Conservation (phyloP, 2,113 vertebrate genomes). For the Platichthys flesus region DNA sequence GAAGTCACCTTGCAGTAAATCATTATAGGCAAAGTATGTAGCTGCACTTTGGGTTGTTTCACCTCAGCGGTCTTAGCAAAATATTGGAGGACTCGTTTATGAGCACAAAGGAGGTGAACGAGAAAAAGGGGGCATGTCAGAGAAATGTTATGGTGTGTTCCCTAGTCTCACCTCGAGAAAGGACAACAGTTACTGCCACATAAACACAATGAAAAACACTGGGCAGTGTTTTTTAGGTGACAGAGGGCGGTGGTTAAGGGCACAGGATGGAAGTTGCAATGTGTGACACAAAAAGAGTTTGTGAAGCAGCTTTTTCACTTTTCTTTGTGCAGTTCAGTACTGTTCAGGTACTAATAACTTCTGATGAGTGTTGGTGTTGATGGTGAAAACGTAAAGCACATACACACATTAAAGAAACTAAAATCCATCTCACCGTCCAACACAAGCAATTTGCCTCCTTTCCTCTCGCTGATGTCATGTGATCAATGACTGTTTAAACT, state of each 20-base stretch:
- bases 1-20: constrained; percentile 57
- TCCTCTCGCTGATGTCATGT: background rate
- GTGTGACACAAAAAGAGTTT: background rate
- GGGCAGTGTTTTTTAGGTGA: background rate
- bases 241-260: background rate
- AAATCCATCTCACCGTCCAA: background rate
- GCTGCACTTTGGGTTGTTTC: constrained; percentile 34
- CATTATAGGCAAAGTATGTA: constrained; percentile 19
- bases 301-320: background rate
- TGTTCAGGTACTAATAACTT: too few species aligned
- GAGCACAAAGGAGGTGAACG: background rate
- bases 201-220: background rate
- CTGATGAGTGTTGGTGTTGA: too few species aligned
- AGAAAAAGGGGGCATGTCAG: background rate
- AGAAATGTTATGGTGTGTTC: background rate
- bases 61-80: constrained; percentile 24
- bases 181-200: background rate
- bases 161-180: background rate
- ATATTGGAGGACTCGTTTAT: constrained; percentile 13
- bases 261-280: background rate
- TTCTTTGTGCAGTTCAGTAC: background rate
- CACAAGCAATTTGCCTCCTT: background rate
- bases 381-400: too few species aligned
- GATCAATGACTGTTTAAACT: background rate
- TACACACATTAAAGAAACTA: too few species aligned